Percentiles rank a stretch among this genome's conserved stretches.
Conservation (phyloP, 2,888 invertebrate genomes). For the Psococerastis gibbosa region DNA sequence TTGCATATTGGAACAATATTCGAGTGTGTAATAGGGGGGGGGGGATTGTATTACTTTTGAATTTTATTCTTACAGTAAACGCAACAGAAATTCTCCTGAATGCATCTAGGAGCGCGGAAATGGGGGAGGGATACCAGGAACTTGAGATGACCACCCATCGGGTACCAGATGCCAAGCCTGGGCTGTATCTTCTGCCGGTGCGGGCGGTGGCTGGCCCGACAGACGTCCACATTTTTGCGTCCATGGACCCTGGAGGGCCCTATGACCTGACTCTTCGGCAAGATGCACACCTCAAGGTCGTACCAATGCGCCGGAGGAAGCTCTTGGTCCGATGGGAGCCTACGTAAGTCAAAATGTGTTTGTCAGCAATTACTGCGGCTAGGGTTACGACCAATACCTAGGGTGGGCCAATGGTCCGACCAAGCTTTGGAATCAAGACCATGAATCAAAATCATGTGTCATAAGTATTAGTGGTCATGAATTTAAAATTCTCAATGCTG, state of each 20-base stretch:
- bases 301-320: not conserved
- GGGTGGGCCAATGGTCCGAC: too few relatives aligned
- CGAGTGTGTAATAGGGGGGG: too few relatives aligned
- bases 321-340: not conserved
- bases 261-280: not conserved
- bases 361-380: too few relatives aligned
- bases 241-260: not conserved
- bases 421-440: too few relatives aligned
- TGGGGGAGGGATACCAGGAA: not conserved
- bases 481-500: too few relatives aligned
- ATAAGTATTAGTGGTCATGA: too few relatives aligned
- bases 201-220: not conserved
- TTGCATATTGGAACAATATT: too few relatives aligned
- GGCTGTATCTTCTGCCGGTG: not conserved
- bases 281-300: not conserved
- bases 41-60: too few relatives aligned
- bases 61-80: not conserved
- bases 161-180: not conserved
- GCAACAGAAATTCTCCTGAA: not conserved
- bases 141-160: not conserved
- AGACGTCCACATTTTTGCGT: not conserved
- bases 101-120: not conserved
- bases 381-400: too few relatives aligned
- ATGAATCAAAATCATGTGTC: too few relatives aligned
- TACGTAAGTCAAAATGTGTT: too few relatives aligned